Evolutionary conservation across 2,113 vertebrate species (phyloP).

Genomic region (Callospermophilus lateralis): DNA sequence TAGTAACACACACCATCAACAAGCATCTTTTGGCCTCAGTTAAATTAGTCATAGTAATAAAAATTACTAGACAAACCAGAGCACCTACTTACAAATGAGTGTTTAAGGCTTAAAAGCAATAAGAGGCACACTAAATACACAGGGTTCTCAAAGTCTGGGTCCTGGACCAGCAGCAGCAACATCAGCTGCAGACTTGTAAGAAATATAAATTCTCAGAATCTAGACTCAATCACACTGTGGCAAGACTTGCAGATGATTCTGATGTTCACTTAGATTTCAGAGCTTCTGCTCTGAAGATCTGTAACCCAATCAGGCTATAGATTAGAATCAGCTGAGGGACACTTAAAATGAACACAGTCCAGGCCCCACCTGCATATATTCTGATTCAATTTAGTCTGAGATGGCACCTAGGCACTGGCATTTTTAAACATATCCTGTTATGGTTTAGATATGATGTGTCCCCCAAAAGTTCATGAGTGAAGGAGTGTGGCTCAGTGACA

Average conservation of each 20-base stretch:
- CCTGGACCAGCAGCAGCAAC: neutral
- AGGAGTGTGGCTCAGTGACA: too few species aligned
- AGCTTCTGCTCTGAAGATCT: neutral
- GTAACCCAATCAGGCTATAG: neutral
- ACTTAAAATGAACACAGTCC: neutral
- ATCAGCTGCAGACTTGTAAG: neutral
- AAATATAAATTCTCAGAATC: neutral
- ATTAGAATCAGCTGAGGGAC: neutral
- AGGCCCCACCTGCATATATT: neutral
- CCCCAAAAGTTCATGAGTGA: too few species aligned
- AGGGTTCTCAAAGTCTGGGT: neutral
- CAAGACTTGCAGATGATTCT: neutral
- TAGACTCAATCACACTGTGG: neutral
- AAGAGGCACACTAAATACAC: neutral
- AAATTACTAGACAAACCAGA: neutral
- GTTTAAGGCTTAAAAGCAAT: neutral
- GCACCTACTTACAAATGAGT: neutral
- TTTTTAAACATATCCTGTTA: neutral
- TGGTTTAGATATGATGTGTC: too few species aligned
- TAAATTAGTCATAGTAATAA: neutral
- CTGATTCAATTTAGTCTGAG: neutral
- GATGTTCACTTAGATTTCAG: neutral
- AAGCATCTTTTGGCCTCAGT: neutral
- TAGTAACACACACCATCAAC: neutral
- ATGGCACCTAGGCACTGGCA: neutral